Evolutionary conservation across 2,113 vertebrate species (phyloP).

Genomic region (Embiotoca jacksoni): DNA sequence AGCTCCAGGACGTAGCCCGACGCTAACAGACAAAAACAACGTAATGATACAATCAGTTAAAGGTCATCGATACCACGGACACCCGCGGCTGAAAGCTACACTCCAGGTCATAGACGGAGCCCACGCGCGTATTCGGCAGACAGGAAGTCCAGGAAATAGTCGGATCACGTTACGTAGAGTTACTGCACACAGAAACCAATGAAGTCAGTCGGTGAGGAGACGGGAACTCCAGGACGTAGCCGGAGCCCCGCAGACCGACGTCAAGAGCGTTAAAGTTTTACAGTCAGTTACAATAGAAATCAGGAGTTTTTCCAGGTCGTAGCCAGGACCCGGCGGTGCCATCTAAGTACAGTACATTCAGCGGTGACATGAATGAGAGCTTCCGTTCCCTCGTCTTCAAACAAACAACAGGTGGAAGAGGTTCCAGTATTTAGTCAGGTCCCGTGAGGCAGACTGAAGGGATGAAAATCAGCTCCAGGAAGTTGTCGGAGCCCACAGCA

Average conservation of each 20-base stretch:
- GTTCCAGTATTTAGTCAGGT: constrained; percentile 46
- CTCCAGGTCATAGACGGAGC: constrained; percentile 20
- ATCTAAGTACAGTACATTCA: constrained; percentile 75
- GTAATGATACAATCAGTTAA: no score
- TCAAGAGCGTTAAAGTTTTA: constrained; percentile 4
- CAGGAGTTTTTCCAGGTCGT: constrained; percentile 35
- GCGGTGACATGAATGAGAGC: neutral
- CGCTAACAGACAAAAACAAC: neutral
- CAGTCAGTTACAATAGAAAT: constrained; percentile 12
- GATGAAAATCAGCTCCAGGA: constrained; percentile 12
- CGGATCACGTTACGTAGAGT: constrained; percentile 15
- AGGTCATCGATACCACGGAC: no score
- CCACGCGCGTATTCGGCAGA: neutral
- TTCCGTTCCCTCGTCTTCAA: neutral
- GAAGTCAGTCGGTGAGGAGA: neutral
- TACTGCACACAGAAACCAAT: constrained; percentile 22
- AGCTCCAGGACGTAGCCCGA: constrained; percentile 26
- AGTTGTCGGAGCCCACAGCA: constrained; percentile 15
- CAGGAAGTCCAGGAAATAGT: constrained; percentile 26
- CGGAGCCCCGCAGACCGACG: constrained; percentile 6
- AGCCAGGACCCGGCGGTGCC: constrained; percentile 45
- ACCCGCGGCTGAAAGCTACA: no score
- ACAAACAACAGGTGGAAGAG: no score
- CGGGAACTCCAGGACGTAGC: constrained; percentile 31
- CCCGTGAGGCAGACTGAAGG: constrained; percentile 13